phyloP scores from a whole-genome alignment of 2,888 invertebrate genomes.

The Dasypolia templi region DNA sequence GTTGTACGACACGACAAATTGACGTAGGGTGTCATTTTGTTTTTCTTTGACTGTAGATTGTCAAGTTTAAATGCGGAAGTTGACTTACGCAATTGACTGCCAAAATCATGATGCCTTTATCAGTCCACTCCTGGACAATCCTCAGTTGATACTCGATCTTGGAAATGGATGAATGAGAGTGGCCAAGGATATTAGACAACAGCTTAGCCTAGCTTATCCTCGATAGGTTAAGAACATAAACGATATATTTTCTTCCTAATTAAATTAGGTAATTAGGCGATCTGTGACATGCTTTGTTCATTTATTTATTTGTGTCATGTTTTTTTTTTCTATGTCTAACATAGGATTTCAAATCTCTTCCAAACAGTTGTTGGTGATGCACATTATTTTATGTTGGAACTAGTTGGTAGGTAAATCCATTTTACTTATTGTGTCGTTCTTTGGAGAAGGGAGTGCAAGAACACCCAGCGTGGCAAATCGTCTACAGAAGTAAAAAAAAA shows the following conservation, averaged over 20 bases:
- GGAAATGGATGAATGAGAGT: background rate
- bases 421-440: background rate
- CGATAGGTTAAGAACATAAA: background rate
- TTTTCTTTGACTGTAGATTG: too few species aligned
- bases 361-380: background rate
- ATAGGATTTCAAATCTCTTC: slow-evolving; percentile 7
- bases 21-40: too few species aligned
- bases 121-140: background rate
- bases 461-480: background rate
- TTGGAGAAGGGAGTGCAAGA: background rate
- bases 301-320: background rate
- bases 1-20: too few species aligned
- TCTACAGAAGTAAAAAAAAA: slow-evolving; percentile 28
- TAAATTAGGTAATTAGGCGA: background rate
- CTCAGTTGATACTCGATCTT: background rate
- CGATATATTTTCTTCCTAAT: background rate
- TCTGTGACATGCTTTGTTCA: background rate
- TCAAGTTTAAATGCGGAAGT: too few species aligned
- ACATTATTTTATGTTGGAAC: background rate
- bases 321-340: too few species aligned
- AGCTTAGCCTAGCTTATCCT: background rate
- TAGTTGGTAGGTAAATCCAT: background rate
- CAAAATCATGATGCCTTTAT: background rate
- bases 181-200: background rate
- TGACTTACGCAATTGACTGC: background rate